A percentile compares a stretch with the other conserved stretches of the same genome.
phyloP scores from a whole-genome alignment of 2,888 invertebrate genomes.

The Oligia fasciuncula region DNA sequence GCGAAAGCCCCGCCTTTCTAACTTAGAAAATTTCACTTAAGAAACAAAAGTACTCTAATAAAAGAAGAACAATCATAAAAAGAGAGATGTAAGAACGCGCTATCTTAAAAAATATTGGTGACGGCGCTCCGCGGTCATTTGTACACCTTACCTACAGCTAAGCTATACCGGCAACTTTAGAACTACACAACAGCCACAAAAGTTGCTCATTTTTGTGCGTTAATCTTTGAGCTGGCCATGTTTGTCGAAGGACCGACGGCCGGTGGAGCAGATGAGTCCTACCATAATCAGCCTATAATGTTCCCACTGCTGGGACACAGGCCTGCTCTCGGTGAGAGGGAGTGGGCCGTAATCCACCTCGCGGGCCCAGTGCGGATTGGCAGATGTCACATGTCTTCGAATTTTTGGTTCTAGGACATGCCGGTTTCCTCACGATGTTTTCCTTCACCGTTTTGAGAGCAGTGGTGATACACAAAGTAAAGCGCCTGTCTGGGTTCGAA shows the following conservation, averaged over 20 bases:
- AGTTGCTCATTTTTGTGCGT: conserved; percentile 19
- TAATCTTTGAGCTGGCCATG: background rate
- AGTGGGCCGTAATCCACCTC: no score
- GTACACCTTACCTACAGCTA: conserved; percentile 40
- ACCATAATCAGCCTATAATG: no score
- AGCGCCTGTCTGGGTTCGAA: no score
- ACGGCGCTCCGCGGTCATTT: conserved; percentile 60
- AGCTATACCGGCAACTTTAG: conserved; percentile 70
- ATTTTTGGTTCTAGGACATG: no score
- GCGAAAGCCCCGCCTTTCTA: conserved; percentile 84
- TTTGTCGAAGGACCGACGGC: background rate
- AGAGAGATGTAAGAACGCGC: conserved; percentile 83
- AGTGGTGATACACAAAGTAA: no score
- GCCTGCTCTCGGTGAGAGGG: no score
- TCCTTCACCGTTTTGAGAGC: no score
- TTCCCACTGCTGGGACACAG: no score
- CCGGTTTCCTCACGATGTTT: no score
- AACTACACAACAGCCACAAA: background rate
- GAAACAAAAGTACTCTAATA: conserved; percentile 89
- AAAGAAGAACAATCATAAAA: conserved; percentile 90
- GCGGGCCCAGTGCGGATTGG: no score
- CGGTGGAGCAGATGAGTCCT: background rate
- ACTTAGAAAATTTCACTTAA: conserved; percentile 89
- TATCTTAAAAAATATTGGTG: conserved; percentile 77
- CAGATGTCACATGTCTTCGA: no score